A percentile compares a stretch with the other conserved stretches of the same genome.
Evolutionary conservation across 2,113 vertebrate genomes (phyloP).

Genomic region (Peromyscus californicus): DNA sequence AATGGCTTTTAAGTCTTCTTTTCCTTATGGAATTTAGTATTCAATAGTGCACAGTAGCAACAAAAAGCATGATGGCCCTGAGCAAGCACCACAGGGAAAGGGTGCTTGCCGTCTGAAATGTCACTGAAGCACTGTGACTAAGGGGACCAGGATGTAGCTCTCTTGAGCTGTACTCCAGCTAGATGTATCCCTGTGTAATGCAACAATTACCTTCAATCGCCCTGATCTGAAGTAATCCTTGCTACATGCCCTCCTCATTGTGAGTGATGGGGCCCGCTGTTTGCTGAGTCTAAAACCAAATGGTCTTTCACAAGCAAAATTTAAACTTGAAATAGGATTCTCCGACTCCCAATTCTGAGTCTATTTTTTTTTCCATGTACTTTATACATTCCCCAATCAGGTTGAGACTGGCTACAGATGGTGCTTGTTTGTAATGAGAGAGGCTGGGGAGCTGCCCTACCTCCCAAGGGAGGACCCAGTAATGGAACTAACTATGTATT

Average conservation of each 20-base stretch:
- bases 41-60: neutral
- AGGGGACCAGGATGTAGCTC: constrained; percentile 80
- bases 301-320: constrained; percentile 98
- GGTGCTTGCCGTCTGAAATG: constrained; percentile 70
- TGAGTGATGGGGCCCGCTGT: constrained; percentile 97
- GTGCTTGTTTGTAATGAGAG: constrained; percentile 95
- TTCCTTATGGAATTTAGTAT: constrained; percentile 46
- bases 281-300: constrained; percentile 98
- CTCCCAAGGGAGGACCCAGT: constrained; percentile 93
- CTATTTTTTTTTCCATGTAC: constrained; percentile 92
- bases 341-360: constrained; percentile 93
- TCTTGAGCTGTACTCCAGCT: constrained; percentile 82
- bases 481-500: constrained; percentile 94
- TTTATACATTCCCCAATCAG: constrained; percentile 98
- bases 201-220: constrained; percentile 94
- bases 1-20: constrained; percentile 40
- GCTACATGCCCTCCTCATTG: constrained; percentile 95
- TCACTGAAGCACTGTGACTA: constrained; percentile 76
- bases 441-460: constrained; percentile 89
- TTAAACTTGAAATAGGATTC: constrained; percentile 99
- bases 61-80: neutral
- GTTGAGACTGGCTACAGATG: constrained; percentile 95
- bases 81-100: constrained; percentile 57
- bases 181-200: constrained; percentile 89
- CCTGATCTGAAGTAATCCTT: constrained; percentile 95